Conservation (phyloP, 2,797 vertebrate species). For the Sebastes hubbsi region DNA sequence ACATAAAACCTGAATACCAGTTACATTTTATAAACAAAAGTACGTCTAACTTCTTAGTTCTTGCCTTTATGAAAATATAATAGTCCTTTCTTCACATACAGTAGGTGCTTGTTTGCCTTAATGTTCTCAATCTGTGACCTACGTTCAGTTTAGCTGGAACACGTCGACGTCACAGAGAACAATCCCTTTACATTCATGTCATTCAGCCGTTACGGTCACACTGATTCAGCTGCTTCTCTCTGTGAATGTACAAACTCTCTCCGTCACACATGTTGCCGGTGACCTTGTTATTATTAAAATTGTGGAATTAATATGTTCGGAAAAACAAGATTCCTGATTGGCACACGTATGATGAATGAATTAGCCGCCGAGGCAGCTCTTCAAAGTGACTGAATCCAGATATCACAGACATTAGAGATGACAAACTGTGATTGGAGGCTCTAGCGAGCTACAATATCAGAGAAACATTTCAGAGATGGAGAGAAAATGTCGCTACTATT, state of each 20-base stretch:
- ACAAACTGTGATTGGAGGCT: background rate
- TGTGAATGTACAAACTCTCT: background rate
- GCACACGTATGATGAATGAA: constrained; percentile 27
- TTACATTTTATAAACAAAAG: no score
- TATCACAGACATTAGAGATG: no score
- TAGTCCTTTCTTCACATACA: background rate
- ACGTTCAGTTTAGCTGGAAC: background rate
- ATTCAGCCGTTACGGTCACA: background rate
- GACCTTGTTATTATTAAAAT: constrained; percentile 47
- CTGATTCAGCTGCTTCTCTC: background rate
- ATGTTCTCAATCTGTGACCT: background rate
- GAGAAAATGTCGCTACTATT: no score
- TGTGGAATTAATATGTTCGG: constrained; percentile 32
- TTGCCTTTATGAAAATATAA: background rate
- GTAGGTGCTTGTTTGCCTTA: background rate
- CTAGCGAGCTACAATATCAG: background rate
- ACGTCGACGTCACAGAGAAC: background rate
- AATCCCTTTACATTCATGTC: background rate
- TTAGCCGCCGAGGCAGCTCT: constrained; percentile 4
- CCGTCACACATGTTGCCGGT: background rate
- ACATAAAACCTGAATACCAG: no score
- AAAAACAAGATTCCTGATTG: constrained; percentile 36
- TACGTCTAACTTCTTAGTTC: no score
- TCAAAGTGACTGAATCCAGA: background rate
- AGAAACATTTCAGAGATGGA: no score